Base-by-base conservation (phyloP, 2,888 invertebrate species). In the Chrysopilus asiliformis region DNA sequence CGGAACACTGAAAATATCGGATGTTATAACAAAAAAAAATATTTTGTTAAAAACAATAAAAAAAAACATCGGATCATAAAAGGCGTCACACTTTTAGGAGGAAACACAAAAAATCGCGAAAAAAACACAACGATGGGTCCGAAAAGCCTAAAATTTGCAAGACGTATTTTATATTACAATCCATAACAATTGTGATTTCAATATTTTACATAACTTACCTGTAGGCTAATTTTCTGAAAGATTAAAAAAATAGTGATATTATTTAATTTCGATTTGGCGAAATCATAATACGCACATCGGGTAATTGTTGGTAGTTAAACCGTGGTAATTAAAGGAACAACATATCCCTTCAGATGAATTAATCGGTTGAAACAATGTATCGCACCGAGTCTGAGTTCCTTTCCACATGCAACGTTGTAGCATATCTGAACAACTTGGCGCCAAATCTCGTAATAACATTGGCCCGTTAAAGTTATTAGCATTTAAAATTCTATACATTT, bases 321-420 rank as follows among this genome's bases (percentile, higher is more conserved):
- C 71, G 34, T 65, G 68, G 47, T 74, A 74, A 50, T 76, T 78
- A 45, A 79, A 79, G 3, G 71, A 60, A 49, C 80, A 80, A 45
- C 80, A 80, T 2, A 68, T 51, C 17, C 72, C 69, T 28, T 67
- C 55, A 16, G 67, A 46, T 1, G 69, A 67, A 36, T 65, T 60
- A 1, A 68, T 56, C 25, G 56, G 58, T 32, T 62, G 56, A 45
- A 77, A 72, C 2, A 74, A 47, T 15, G 63, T 52, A 2, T 63
- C 60, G 43, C 77, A 77, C 2, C 64, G 58, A 13, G 60, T 62
- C 2, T 60, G 47, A 0, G 56, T 53, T 12, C 70, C 72, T 47
- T 71, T 72, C 75, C 76, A 76, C 55, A 67, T 68, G 45, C 77
- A 77, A 1, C 60, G 54, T 39, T 66, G 48, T 4, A 76, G 44